Evolutionary conservation across 2,888 invertebrate genomes (phyloP).

Genomic region (Orthosia gothica): DNA sequence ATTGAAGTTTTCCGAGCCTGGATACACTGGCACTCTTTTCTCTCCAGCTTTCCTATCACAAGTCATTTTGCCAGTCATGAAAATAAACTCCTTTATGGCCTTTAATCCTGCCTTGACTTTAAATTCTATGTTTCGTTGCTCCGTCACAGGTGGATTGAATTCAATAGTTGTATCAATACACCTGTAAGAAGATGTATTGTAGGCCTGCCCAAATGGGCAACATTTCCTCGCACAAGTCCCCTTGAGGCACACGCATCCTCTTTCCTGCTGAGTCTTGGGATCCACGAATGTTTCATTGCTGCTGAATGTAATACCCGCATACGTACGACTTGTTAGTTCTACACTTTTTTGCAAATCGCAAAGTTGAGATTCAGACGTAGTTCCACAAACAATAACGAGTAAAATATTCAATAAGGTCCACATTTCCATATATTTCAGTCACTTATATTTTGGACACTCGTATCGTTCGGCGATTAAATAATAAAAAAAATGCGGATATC

Average conservation of each 20-base stretch:
- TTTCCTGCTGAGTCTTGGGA: conserved; percentile 61
- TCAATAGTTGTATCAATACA: conserved; percentile 11
- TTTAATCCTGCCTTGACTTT: conserved; percentile 61
- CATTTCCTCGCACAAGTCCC: conserved; percentile 79
- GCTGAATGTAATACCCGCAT: conserved; percentile 58
- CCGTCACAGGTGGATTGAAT: conserved; percentile 74
- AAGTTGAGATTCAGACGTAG: no score
- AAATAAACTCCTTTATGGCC: conserved; percentile 73
- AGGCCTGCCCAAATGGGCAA: conserved; percentile 77
- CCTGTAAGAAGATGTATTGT: conserved; percentile 17
- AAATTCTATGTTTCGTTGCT: conserved; percentile 55
- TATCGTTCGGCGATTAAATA: conserved; percentile 3
- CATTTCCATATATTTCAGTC: conserved; percentile 30
- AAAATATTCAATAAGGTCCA: conserved; percentile 15
- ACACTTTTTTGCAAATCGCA: no score
- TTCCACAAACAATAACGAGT: no score
- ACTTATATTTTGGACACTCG: conserved; percentile 31
- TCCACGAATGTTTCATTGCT: conserved; percentile 75
- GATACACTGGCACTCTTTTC: conserved; percentile 68
- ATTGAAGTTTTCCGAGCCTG: conserved; percentile 21
- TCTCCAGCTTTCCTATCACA: conserved; percentile 65
- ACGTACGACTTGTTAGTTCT: no score
- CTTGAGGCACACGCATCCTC: conserved; percentile 78
- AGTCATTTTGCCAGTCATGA: conserved; percentile 73
- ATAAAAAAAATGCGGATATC: conserved; percentile 15